Evolutionary conservation across 2,888 invertebrate genomes (phyloP), one percentile per base, ranked within the genome.

Genomic region (Leptinotarsa peninsularis): DNA sequence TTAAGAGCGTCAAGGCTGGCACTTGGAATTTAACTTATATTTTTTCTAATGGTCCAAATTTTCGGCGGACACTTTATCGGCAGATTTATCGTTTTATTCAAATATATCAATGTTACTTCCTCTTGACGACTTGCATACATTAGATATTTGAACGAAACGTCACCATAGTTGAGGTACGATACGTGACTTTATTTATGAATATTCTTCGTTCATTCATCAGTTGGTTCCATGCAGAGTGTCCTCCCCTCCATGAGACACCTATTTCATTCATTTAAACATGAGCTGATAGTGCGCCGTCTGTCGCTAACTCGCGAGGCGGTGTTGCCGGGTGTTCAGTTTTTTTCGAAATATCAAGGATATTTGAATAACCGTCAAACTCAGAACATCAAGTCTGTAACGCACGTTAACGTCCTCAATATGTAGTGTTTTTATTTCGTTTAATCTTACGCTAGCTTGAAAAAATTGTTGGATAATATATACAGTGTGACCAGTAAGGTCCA

Each of bases 141-240:
- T 63, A 63, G 33, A 63, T 43, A 43, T 63, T 63, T 63, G 27
- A 63, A 33, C 63, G 63, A 63, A 63, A 33, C 63, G 63, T 43
- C 63, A 63, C 63, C 63, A 63, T 3, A 27, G 33, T 18, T 50
- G 60, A 73, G 50, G 70, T 67, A 66, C 70, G 49, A 72, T 72
- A 72, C 76, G 76, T 73, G 76, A 76, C 72, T 73, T 66, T 58
- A 70, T 70, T 72, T 74, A 77, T 77, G 76, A 72, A 77, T 77
- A 77, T 77, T 77, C 74, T 67, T 77, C 76, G 69, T 77, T 77
- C 76, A 77, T 77, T 77, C 76, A 77, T 77, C 69, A 77, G 72
- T 74, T 74, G 52, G 68, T 73, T 72, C 71, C 69, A 56, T 66
- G 66, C 74, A 67, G 58, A 71, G 43, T 49, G 27, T 58, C 66